These are phyloP conservation scores for Origma solitaria DNA, from an alignment of 2,113 vertebrate genomes.

Conservation along the genomic window DNA sequence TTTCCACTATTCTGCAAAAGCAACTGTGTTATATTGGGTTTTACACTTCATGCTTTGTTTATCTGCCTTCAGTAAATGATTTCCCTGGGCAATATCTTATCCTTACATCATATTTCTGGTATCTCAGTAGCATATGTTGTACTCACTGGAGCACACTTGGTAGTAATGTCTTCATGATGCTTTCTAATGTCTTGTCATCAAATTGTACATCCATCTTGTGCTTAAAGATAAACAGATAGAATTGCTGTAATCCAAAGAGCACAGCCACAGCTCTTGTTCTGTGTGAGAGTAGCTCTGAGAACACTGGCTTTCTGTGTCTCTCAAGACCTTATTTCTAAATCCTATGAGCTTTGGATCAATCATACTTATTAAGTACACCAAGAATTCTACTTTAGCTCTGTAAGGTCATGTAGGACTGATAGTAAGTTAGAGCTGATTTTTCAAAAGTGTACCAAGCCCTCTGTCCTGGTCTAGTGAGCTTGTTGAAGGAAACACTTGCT, in stretches of 20 bases:
- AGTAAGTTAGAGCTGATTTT: background rate
- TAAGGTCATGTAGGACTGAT: background rate
- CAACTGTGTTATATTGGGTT: background rate
- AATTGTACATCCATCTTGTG: slow-evolving; percentile 21
- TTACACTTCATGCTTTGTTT: slow-evolving; percentile 49
- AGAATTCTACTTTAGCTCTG: background rate
- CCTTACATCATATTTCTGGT: slow-evolving; percentile 38
- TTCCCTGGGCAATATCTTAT: slow-evolving; percentile 59
- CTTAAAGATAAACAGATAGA: slow-evolving; percentile 47
- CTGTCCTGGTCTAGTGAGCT: background rate
- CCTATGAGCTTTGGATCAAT: background rate
- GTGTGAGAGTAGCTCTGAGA: background rate
- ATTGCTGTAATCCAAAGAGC: background rate
- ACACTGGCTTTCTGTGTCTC: background rate
- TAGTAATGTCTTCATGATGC: slow-evolving; percentile 54
- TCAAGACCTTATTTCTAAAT: background rate
- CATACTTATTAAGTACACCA: background rate
- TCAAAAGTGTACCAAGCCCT: background rate
- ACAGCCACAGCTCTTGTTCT: background rate
- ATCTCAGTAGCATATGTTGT: slow-evolving; percentile 37
- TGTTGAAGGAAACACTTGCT: background rate
- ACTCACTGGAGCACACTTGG: background rate
- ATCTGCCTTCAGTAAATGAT: slow-evolving; percentile 49
- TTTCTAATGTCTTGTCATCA: slow-evolving; percentile 36
- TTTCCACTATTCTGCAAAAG: background rate